Evolutionary conservation across 2,113 vertebrate genomes (phyloP).

Genomic region (Podocnemis expansa): DNA sequence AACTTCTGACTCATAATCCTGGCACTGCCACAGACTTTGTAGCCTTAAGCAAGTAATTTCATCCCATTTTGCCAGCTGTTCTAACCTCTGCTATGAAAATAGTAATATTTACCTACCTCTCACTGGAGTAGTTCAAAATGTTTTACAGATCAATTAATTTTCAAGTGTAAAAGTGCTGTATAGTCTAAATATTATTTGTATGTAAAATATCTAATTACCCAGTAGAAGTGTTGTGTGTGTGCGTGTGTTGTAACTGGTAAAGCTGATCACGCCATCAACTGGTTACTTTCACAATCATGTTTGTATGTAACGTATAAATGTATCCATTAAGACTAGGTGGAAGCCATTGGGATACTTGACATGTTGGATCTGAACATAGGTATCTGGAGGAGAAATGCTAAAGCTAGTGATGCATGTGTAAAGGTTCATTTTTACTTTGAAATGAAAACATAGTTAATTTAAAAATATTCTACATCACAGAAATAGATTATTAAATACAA

Average conservation of each 20-base stretch:
- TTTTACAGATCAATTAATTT: neutral
- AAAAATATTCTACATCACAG: neutral
- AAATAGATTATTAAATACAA: neutral
- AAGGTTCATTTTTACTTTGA: neutral
- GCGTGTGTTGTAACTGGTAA: neutral
- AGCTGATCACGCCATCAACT: neutral
- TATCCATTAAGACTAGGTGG: neutral
- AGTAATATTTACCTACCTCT: neutral
- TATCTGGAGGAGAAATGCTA: neutral
- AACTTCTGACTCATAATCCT: neutral
- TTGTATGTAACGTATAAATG: neutral
- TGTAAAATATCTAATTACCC: neutral
- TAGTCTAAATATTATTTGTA: neutral
- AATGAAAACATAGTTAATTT: neutral
- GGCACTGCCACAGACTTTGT: neutral
- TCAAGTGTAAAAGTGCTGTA: neutral
- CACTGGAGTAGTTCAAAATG: neutral
- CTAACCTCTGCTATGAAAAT: neutral
- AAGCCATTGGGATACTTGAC: neutral
- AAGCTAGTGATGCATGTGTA: neutral
- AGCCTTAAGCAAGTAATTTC: conserved; percentile 9
- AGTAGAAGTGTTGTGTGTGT: neutral
- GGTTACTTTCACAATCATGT: neutral
- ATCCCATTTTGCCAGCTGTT: neutral
- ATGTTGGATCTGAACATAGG: neutral